These are phyloP conservation scores for Bovichtus diacanthus DNA, from an alignment of 2,797 vertebrate species.

Conservation along the genomic window DNA sequence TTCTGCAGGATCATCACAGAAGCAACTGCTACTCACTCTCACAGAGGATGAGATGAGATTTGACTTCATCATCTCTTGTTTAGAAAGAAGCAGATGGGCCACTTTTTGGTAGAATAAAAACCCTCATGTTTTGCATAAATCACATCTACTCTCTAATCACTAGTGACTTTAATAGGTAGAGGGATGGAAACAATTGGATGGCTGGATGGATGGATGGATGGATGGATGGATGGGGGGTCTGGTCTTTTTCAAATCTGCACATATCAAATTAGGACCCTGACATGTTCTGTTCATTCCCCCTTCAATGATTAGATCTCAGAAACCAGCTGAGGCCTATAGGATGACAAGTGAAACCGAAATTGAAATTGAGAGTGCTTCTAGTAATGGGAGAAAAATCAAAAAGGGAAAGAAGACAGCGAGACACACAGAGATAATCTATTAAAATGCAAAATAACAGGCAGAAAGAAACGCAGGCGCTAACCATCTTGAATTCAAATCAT, in stretches of 20 bases:
- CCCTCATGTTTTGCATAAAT: conserved; percentile 45
- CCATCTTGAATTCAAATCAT: background rate
- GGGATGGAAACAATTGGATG: background rate
- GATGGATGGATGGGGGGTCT: conserved; percentile 22
- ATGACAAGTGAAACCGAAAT: background rate
- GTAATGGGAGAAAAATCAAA: background rate
- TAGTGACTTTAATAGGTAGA: conserved; percentile 5
- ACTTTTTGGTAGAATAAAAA: conserved; percentile 28
- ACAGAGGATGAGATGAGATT: conserved; percentile 8
- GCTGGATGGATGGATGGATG: background rate
- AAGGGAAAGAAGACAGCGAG: background rate
- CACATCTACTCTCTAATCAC: conserved; percentile 13
- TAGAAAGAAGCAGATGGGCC: conserved; percentile 26
- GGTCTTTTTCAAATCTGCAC: conserved; percentile 49
- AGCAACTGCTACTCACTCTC: background rate
- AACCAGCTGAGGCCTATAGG: conserved; percentile 45
- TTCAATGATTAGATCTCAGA: conserved; percentile 42
- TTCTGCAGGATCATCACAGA: conserved; percentile 4
- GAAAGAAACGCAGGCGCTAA: background rate
- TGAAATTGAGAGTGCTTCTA: conserved; percentile 2
- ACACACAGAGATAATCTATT: background rate
- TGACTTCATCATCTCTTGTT: conserved; percentile 25
- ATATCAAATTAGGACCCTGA: conserved; percentile 39
- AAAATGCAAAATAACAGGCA: conserved; percentile 15
- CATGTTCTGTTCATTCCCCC: conserved; percentile 3